phyloP scores from a whole-genome alignment of 2,888 invertebrate species.

The Habroteleia sp. region DNA sequence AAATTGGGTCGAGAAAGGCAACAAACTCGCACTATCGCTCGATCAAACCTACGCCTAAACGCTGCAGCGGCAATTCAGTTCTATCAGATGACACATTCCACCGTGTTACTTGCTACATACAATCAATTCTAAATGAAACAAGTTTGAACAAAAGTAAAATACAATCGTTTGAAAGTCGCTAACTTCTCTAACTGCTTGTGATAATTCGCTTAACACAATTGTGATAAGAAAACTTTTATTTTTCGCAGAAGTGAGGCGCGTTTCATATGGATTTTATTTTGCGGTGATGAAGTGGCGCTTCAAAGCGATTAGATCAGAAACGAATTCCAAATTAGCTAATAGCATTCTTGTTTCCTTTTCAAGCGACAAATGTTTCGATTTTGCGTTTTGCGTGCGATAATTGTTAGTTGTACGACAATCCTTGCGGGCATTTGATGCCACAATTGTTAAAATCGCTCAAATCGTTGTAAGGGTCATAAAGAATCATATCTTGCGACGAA shows the following conservation, averaged over 20 bases:
- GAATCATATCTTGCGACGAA: constrained; percentile 50
- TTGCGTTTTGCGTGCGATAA: constrained; percentile 34
- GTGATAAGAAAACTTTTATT: constrained; percentile 60
- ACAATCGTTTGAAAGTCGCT: constrained; percentile 40
- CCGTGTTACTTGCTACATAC: neutral
- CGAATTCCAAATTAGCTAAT: neutral
- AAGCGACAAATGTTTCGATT: constrained; percentile 29
- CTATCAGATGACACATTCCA: constrained; percentile 26
- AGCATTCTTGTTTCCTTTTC: constrained; percentile 8
- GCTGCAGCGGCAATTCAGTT: constrained; percentile 7
- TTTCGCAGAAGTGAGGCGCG: constrained; percentile 33
- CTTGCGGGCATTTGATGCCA: constrained; percentile 49
- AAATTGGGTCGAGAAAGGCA: constrained; percentile 92
- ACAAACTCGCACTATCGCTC: constrained; percentile 85
- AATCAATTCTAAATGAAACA: constrained; percentile 1
- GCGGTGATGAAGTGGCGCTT: constrained; percentile 13
- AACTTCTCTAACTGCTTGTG: constrained; percentile 52
- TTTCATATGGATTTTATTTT: constrained; percentile 29
- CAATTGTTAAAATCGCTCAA: constrained; percentile 57
- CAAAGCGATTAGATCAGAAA: neutral
- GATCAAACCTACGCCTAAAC: constrained; percentile 83
- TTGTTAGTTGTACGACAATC: constrained; percentile 49
- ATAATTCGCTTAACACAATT: constrained; percentile 51
- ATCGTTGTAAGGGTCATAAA: constrained; percentile 50
- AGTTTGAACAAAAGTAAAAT: neutral